A percentile compares a stretch with the other conserved stretches of the same genome.
Conservation (phyloP, 1,140 invertebrate genomes). For the Xylocopa sonorina region DNA sequence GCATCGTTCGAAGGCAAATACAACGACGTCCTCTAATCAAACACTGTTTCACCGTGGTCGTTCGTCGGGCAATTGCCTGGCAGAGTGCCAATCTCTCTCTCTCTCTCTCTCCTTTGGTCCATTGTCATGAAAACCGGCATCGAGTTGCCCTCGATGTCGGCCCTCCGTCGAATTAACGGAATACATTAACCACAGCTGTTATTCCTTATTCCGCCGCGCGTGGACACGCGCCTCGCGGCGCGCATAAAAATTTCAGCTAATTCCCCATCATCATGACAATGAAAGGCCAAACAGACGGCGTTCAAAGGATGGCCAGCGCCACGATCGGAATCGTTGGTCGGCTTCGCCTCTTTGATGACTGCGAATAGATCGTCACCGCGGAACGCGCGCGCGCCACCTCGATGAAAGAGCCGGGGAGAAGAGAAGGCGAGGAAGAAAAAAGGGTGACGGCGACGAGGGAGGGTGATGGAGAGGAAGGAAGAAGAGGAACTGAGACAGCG, state of each 20-base stretch:
- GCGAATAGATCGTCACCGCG: conserved; percentile 55
- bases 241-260: conserved; percentile 53
- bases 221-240: conserved; percentile 19
- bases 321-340: conserved; percentile 40
- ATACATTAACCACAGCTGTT: conserved; percentile 20
- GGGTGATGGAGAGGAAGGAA: neutral
- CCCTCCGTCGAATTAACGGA: conserved; percentile 31
- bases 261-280: conserved; percentile 61
- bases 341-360: conserved; percentile 58
- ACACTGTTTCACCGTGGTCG: conserved; percentile 6
- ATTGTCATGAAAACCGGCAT: neutral
- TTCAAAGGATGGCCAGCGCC: conserved; percentile 39
- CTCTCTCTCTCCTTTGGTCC: neutral
- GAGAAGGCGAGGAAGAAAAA: neutral
- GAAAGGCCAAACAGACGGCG: conserved; percentile 35
- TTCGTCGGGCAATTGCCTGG: neutral
- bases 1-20: neutral
- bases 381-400: neutral
- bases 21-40: conserved; percentile 22
- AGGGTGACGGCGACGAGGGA: neutral
- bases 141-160: neutral
- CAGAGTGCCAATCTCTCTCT: neutral
- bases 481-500: conserved; percentile 67
- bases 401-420: neutral
- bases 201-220: conserved; percentile 14